Conservation (phyloP, 2,113 vertebrate genomes). For the Sceloporus tristichus region DNA sequence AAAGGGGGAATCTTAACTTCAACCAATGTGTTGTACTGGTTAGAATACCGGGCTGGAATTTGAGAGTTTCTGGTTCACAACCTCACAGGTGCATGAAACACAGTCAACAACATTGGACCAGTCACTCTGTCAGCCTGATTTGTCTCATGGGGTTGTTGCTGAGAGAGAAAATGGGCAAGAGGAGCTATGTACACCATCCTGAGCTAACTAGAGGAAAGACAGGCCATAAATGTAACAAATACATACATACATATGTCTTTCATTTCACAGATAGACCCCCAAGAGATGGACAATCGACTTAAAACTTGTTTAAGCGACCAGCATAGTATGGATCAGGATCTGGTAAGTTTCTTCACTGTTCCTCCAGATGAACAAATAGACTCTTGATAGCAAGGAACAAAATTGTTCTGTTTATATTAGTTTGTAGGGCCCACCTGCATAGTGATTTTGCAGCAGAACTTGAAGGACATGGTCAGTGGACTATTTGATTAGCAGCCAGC, state of each 20-base stretch:
- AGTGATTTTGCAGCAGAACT: background rate
- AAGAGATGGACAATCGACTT: conserved; percentile 13
- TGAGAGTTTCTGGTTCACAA: background rate
- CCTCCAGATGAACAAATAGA: background rate
- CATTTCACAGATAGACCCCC: conserved; percentile 22
- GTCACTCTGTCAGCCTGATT: background rate
- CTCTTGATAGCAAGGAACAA: too few species aligned
- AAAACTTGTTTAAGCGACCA: conserved; percentile 31
- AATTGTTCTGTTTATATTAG: background rate
- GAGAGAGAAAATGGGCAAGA: background rate
- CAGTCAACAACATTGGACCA: background rate
- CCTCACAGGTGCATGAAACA: background rate
- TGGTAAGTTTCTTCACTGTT: conserved; percentile 27
- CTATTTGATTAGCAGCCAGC: background rate
- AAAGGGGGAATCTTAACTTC: background rate
- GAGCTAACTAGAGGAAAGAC: background rate
- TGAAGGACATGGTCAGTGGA: background rate
- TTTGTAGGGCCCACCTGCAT: background rate
- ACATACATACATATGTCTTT: background rate
- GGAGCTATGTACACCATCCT: too few species aligned
- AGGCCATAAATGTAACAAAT: background rate
- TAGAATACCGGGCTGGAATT: background rate
- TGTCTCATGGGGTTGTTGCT: background rate
- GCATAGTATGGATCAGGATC: conserved; percentile 26
- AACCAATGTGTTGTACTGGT: background rate